Base-by-base conservation (phyloP, 1,140 invertebrate species). In the Drosophila funebris region DNA sequence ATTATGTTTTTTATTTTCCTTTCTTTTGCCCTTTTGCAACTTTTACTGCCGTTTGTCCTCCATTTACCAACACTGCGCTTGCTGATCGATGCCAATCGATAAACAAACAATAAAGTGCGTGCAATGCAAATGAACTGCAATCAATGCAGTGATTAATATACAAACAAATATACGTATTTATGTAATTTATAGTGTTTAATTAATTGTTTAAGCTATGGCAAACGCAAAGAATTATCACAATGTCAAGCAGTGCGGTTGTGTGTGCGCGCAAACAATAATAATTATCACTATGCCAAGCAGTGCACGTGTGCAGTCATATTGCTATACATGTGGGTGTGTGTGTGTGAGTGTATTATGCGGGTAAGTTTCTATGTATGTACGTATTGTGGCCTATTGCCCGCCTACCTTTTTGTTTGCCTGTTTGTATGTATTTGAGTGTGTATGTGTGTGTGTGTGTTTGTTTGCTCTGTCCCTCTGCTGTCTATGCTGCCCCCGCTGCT, bases 331-430 rank as follows among this genome's bases (percentile, higher is more conserved):
- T 16, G 9, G 18, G 27, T 52, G 14, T 16, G 27, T 18, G 27
- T 6, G 37, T 1, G n/a, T 14, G 37, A 11, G 37, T 39, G 39
- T 43, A 18, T 27, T 31, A 7, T 44, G 41, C 31, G 57, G 31
- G 57, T 46, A 60, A 36, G 27, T 20, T 52, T 52, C 16, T 52
- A 52, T 52, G 48, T n/a, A 43, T 52, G 29, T 52, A 52, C 36
- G 48, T n/a, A 43, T 27, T 33, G 48, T 52, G 48, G 48, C 48
- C 48, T 18, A 36, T 36, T 33, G 48, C 27, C 48, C 48, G 52
- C 52, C 52, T 54, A 54, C 33, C 31, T 61, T 36, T 46, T 57
- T 24, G 16, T 22, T 20, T 36, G 29, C 4, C 4, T 9, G 20
- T 41, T 4, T 27, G 24, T 31, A 9, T 43, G 39, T 27, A 22